phyloP scores from a whole-genome alignment of 1,140 invertebrate genomes.

The Drosophila virilis region DNA sequence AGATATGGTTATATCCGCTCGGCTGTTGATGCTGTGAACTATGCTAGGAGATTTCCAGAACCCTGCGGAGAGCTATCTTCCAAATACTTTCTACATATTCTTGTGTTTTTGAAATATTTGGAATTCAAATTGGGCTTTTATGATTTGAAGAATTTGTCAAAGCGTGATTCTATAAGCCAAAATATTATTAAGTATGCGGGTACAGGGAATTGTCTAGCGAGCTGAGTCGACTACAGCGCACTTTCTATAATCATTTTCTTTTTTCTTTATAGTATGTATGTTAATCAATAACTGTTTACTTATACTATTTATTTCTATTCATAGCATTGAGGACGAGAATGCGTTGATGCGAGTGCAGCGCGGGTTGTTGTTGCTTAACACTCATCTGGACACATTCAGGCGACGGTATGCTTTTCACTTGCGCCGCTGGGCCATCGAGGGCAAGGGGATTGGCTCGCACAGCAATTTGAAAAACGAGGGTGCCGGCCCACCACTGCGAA shows the following conservation, averaged over 20 bases:
- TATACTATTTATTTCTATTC: not conserved
- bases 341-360: constrained; percentile 95
- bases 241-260: not conserved
- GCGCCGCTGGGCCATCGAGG: constrained; percentile 92
- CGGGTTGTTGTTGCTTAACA: constrained; percentile 93
- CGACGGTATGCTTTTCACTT: constrained; percentile 94
- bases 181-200: too few relatives aligned
- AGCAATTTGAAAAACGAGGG: constrained; percentile 86
- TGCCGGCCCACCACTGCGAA: constrained; percentile 86
- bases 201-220: too few relatives aligned
- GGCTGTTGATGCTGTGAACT: too few relatives aligned
- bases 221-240: too few relatives aligned
- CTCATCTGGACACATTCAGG: constrained; percentile 96
- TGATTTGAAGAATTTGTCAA: too few relatives aligned
- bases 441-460: constrained; percentile 90
- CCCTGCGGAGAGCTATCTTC: too few relatives aligned
- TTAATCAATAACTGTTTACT: not conserved
- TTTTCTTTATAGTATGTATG: not conserved
- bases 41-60: too few relatives aligned
- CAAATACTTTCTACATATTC: too few relatives aligned
- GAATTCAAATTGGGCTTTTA: too few relatives aligned
- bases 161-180: too few relatives aligned
- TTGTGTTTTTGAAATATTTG: too few relatives aligned
- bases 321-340: constrained; percentile 86
- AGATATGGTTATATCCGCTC: too few relatives aligned